Conservation (phyloP, 2,797 vertebrate species). For the Muscicapa striata region DNA sequence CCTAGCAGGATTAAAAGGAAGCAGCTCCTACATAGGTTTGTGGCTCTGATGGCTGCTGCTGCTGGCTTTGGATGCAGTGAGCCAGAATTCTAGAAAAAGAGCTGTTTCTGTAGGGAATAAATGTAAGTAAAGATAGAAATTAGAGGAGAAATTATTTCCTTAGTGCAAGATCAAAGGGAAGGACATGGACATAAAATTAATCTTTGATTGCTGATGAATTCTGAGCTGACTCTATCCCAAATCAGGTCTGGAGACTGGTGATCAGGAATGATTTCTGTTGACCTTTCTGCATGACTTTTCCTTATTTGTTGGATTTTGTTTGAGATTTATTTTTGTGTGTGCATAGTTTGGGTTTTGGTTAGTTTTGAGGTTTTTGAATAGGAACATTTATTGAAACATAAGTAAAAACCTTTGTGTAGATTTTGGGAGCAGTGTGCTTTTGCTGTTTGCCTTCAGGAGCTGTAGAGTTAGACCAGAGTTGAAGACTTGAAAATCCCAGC, state of each 20-base stretch:
- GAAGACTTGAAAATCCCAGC: background rate
- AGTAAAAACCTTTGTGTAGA: background rate
- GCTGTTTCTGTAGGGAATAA: background rate
- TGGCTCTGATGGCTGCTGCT: background rate
- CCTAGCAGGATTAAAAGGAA: background rate
- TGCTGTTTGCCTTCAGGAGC: background rate
- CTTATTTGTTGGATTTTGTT: background rate
- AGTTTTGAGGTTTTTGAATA: fast-evolving
- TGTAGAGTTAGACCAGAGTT: background rate
- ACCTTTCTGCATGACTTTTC: background rate
- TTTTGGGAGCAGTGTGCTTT: background rate
- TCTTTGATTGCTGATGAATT: background rate
- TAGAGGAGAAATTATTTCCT: background rate
- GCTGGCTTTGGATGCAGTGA: background rate
- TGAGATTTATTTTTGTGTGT: background rate
- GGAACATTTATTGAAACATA: background rate
- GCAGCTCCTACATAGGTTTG: background rate
- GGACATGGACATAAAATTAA: background rate
- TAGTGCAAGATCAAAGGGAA: background rate
- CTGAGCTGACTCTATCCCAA: background rate
- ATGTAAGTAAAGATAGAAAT: background rate
- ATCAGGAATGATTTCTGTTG: background rate
- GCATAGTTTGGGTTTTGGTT: background rate
- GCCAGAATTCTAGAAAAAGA: background rate
- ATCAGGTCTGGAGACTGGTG: background rate